Evolutionary conservation across 37 sponge, comb jelly and placozoan genomes (phyloP).

Genomic region (Beroe forskalii): DNA sequence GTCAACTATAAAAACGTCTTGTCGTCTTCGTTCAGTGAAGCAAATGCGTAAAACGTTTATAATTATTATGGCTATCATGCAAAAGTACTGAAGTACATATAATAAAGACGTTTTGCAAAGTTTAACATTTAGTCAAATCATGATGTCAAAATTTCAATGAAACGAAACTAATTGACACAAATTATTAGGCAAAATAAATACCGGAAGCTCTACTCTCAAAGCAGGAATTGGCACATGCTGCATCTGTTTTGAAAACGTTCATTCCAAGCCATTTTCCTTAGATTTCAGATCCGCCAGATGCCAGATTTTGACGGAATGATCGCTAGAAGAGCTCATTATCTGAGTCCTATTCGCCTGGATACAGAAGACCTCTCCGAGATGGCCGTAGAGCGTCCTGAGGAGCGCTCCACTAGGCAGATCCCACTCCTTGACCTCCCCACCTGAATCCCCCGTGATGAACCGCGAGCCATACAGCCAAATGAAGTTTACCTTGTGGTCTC

Average conservation of each 20-base stretch:
- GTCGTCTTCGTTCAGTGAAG: too few species aligned
- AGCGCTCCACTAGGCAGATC: constrained; percentile 59
- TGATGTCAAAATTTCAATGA: too few species aligned
- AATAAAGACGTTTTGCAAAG: too few species aligned
- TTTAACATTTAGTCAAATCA: too few species aligned
- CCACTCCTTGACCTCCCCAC: constrained; percentile 30
- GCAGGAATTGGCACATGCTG: not conserved
- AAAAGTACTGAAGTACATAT: too few species aligned
- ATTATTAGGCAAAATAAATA: too few species aligned
- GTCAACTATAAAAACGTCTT: too few species aligned
- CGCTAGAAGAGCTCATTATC: constrained; percentile 4
- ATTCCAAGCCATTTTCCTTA: not conserved
- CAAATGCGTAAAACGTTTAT: too few species aligned
- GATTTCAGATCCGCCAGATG: constrained; percentile 20
- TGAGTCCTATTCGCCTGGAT: constrained; percentile 38
- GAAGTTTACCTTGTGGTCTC: constrained; percentile 6
- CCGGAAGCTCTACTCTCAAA: too few species aligned
- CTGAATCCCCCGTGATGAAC: constrained; percentile 41
- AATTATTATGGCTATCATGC: too few species aligned
- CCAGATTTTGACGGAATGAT: constrained; percentile 38
- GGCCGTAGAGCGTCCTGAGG: constrained; percentile 36
- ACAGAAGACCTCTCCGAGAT: constrained; percentile 37
- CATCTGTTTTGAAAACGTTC: not conserved
- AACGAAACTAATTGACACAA: too few species aligned
- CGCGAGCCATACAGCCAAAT: constrained; percentile 51